Conservation (phyloP, 2,797 vertebrate species). For the Cossypha niveicapilla region DNA sequence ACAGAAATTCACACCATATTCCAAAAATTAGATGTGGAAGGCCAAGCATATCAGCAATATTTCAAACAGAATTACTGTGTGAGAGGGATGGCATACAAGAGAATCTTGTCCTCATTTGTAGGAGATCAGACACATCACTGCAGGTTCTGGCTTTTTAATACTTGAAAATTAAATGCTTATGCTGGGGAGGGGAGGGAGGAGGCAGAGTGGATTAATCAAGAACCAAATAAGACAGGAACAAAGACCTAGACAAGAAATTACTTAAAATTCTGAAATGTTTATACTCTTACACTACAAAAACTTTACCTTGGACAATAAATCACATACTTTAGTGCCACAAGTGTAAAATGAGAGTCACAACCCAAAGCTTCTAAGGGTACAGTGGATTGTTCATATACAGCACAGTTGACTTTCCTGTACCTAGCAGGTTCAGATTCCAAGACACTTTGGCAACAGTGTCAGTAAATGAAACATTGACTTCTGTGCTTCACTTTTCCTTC, state of each 20-base stretch:
- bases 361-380: not conserved
- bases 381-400: accelerated
- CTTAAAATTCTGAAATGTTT: not conserved
- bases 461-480: not conserved
- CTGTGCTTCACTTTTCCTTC: not conserved
- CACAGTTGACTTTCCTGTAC: not conserved
- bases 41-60: not conserved
- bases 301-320: not conserved
- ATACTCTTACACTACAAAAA: not conserved
- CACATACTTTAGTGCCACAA: not conserved
- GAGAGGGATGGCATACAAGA: not conserved
- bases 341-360: not conserved
- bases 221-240: not conserved
- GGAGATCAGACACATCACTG: not conserved
- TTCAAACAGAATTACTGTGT: not conserved
- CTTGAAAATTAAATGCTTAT: not conserved
- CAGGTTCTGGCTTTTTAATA: not conserved
- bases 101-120: not conserved
- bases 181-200: accelerated
- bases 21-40: not conserved
- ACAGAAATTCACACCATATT: not conserved
- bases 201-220: not conserved
- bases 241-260: not conserved
- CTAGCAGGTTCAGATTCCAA: not conserved
- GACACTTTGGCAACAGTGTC: not conserved